phyloP scores from a whole-genome alignment of 2,888 invertebrate genomes.

The Dryobotodes eremita region DNA sequence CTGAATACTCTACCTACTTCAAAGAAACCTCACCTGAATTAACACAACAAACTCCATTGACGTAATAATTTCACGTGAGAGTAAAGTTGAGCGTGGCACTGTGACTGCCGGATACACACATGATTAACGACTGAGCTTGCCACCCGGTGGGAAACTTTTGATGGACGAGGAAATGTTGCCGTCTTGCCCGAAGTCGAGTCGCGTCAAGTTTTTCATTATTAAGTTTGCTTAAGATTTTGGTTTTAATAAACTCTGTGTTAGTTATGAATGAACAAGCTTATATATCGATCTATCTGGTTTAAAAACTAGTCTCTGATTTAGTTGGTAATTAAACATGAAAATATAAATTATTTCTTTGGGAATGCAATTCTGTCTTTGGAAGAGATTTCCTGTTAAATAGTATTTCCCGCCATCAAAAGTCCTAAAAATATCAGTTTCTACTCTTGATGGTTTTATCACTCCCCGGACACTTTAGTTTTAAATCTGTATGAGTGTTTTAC shows the following conservation, averaged over 20 bases:
- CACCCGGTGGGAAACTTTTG: constrained; percentile 52
- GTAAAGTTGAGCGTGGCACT: constrained; percentile 52
- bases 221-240: constrained; percentile 6
- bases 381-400: not conserved
- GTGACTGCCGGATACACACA: constrained; percentile 66
- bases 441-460: not conserved
- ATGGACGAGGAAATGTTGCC: constrained; percentile 60
- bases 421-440: not conserved
- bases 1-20: too few species aligned
- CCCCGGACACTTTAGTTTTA: too few species aligned
- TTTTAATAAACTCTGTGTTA: constrained; percentile 7
- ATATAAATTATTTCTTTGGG: too few species aligned
- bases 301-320: not conserved
- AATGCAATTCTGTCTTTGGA: not conserved
- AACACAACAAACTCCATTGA: not conserved
- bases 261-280: not conserved
- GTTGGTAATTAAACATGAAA: too few species aligned
- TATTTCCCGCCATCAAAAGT: too few species aligned
- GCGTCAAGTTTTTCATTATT: constrained; percentile 46
- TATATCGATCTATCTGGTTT: too few species aligned
- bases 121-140: constrained; percentile 73
- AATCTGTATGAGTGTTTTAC: not conserved
- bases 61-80: constrained; percentile 54
- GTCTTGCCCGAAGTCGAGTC: constrained; percentile 15
- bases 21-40: not conserved